Evolutionary conservation across 2,797 vertebrate species (phyloP), one percentile per base, ranked within the genome.

Genomic region (Gobionotothen gibberifrons): DNA sequence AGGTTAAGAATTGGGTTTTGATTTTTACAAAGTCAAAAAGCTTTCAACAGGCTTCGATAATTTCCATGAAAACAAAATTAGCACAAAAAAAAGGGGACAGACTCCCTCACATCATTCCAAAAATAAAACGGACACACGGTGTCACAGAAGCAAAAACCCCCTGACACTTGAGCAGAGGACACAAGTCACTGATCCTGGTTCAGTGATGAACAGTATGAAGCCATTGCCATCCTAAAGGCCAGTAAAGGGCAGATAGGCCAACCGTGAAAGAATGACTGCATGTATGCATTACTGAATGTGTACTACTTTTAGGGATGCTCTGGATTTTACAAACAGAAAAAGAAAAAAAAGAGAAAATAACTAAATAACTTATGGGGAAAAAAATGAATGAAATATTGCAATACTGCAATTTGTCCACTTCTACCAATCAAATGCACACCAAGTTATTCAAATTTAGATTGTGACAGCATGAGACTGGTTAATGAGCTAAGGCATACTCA

Each of bases 41-140:
- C 3, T 40, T 71, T 60, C 17, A 55, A 52, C 13, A 43, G 39
- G 22, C 14, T 9, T 54, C 14, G 56, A 49, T 62, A 42, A 62
- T 72, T 56, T 74, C 10, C 4, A 52, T 69, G 29, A 72, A 55
- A 62, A 19, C 71, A 54, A 64, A 67, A 66, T 62, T 46, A 19
- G 39, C 62, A 74, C 19, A 69, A 75, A 53, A 54, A 49, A 67
- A 15, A 57, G 42, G 14, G 9, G 22, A 29, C 44, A 53, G n/a
- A 66, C 65, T 82, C 68, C 47, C 52, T 79, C 52, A 48, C 39
- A 67, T 72, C 26, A 58, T 55, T 76, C 54, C 47, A 74, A 76
- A 89, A 58, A 42, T n/a, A 69, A 80, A 66, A 78, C 48, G 21
- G 74, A 89, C 80, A 84, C 82, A 86, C 73, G 44, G 78, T 81